phyloP scores from a whole-genome alignment of 2,113 vertebrate species.

The Probosciger aterrimus region DNA sequence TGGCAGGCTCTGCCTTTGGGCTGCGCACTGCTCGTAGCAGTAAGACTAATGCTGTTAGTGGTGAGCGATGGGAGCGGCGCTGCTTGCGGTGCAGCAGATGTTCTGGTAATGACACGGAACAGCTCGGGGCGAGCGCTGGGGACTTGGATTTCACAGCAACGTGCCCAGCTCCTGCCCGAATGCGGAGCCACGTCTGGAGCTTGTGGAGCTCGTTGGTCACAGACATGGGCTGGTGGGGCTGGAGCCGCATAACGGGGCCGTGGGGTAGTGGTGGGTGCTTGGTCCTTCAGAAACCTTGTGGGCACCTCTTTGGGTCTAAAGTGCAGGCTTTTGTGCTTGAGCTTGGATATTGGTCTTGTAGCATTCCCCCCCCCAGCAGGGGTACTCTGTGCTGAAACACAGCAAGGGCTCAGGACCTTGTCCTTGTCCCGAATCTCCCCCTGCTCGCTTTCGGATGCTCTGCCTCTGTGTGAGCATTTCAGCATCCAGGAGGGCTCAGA shows the following conservation, averaged over 20 bases:
- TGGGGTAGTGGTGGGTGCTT: not conserved
- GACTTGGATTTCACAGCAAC: not conserved
- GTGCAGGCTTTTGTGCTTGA: not conserved
- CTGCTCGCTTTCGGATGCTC: not conserved
- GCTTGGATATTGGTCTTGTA: not conserved
- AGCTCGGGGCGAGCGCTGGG: accelerated
- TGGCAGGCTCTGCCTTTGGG: not conserved
- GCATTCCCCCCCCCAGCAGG: not conserved
- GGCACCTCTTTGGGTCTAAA: not conserved
- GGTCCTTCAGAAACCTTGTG: not conserved
- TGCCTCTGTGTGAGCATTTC: not conserved
- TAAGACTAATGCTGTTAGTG: not conserved
- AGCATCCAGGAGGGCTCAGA: not conserved
- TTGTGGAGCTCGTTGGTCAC: not conserved
- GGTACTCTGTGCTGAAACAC: not conserved
- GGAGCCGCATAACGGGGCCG: accelerated
- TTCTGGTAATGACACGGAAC: not conserved
- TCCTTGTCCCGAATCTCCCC: too few species aligned
- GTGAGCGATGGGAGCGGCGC: accelerated
- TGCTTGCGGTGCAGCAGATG: not conserved
- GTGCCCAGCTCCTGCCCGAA: not conserved
- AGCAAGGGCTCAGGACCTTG: not conserved
- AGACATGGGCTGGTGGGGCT: not conserved
- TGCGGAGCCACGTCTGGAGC: accelerated
- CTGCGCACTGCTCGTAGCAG: accelerated